Evolutionary conservation across 2,888 invertebrate species (phyloP).

Genomic region (Tinea trinotella): DNA sequence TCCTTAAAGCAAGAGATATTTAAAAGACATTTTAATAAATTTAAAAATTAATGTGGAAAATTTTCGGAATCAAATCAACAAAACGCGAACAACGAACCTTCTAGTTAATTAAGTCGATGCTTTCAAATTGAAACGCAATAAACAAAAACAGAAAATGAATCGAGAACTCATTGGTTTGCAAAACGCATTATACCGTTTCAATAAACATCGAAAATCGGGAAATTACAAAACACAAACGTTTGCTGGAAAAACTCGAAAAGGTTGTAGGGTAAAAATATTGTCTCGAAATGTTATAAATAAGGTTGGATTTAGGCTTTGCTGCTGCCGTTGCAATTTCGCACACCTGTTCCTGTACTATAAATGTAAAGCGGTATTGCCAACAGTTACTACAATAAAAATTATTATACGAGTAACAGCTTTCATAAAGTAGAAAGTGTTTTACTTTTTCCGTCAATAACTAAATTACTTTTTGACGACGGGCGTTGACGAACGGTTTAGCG

Average conservation of each 20-base stretch:
- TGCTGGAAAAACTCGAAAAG: no score
- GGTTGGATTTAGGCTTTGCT: conserved; percentile 15
- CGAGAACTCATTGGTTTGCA: conserved; percentile 15
- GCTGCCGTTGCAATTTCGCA: conserved; percentile 16
- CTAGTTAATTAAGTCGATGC: conserved; percentile 7
- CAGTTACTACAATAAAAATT: conserved; percentile 12
- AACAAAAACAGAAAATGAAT: conserved; percentile 13
- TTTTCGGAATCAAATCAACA: no score
- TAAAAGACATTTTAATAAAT: no score
- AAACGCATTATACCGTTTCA: conserved; percentile 16
- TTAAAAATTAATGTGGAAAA: no score
- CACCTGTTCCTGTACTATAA: conserved; percentile 14
- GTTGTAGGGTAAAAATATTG: conserved; percentile 16
- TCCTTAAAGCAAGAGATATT: no score
- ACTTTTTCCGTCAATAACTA: no score
- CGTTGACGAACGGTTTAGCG: no score
- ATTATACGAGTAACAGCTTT: conserved; percentile 1
- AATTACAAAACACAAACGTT: conserved; percentile 14
- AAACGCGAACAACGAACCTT: conserved; percentile 2
- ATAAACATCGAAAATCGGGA: conserved; percentile 18
- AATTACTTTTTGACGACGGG: no score
- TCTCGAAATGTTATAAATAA: conserved; percentile 17
- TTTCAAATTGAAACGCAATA: conserved; percentile 5
- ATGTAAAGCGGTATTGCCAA: conserved; percentile 6
- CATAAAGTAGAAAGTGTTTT: background rate